These are phyloP conservation scores for Oreochromis aureus DNA, from an alignment of 2,113 vertebrate species.

Conservation along the genomic window DNA sequence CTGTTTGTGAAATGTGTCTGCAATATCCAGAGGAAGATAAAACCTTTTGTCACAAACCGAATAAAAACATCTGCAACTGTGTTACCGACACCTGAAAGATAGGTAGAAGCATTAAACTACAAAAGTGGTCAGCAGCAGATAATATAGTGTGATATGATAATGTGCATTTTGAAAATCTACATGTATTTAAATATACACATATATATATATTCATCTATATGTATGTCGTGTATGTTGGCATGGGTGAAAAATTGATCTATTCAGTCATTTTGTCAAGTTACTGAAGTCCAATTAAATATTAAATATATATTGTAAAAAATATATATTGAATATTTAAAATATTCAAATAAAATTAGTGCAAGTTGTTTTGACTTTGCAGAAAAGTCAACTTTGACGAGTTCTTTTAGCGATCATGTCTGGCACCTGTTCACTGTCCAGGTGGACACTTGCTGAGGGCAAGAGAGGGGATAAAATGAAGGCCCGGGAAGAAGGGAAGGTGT, in stretches of 20 bases:
- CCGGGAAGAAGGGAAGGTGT: conserved; percentile 34
- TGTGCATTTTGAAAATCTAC: neutral
- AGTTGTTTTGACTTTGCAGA: conserved; percentile 19
- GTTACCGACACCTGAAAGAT: neutral
- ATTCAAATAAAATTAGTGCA: neutral
- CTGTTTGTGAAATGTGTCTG: neutral
- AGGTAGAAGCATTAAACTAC: neutral
- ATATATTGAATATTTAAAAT: neutral
- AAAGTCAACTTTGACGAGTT: conserved; percentile 12
- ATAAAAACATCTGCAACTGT: neutral
- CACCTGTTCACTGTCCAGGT: conserved; percentile 40
- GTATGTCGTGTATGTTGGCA: neutral
- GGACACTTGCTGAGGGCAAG: conserved; percentile 7
- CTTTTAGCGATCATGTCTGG: neutral
- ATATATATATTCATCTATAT: neutral
- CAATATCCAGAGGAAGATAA: neutral
- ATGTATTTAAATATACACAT: neutral
- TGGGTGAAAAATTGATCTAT: neutral
- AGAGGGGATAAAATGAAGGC: conserved; percentile 30
- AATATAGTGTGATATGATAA: neutral
- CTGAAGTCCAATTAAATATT: neutral
- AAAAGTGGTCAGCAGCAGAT: neutral
- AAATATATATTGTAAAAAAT: neutral
- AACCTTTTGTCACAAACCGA: neutral
- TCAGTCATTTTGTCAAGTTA: neutral